phyloP scores from a whole-genome alignment of 2,113 vertebrate genomes.

The Planiliza haematocheilus region DNA sequence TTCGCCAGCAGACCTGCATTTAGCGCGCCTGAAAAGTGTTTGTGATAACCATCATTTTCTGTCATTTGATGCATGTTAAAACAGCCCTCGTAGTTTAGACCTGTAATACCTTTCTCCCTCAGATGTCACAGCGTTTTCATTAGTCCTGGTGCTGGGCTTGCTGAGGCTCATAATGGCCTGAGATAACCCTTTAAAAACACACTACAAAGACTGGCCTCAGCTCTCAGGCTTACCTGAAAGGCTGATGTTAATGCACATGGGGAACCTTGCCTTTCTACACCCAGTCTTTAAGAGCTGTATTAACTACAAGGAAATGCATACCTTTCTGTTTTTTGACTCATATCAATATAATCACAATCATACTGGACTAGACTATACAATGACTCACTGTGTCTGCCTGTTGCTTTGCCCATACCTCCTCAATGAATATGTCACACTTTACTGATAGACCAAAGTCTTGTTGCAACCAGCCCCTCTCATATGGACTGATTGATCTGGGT shows the following conservation, averaged over 20 bases:
- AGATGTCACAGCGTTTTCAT: slow-evolving; percentile 79
- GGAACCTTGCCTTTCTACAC: slow-evolving; percentile 47
- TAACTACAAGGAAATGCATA: slow-evolving; percentile 12
- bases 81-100: slow-evolving; percentile 66
- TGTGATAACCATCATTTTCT: slow-evolving; percentile 78
- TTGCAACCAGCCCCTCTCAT: slow-evolving; percentile 35
- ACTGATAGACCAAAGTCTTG: slow-evolving; percentile 70
- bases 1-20: slow-evolving; percentile 60
- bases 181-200: slow-evolving; percentile 65
- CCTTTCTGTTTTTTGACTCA: background rate
- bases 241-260: slow-evolving; percentile 31
- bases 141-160: slow-evolving; percentile 55
- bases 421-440: slow-evolving; percentile 61
- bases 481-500: slow-evolving; percentile 65
- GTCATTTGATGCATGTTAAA: slow-evolving; percentile 66
- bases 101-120: slow-evolving; percentile 62
- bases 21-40: slow-evolving; percentile 63
- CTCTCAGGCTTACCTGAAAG: slow-evolving; percentile 45
- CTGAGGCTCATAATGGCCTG: slow-evolving; percentile 61
- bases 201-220: slow-evolving; percentile 46
- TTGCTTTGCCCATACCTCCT: slow-evolving; percentile 17
- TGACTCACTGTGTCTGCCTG: background rate
- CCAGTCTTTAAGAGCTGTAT: slow-evolving; percentile 1
- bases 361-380: too few relatives aligned
- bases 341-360: background rate